phyloP scores from a whole-genome alignment of 2,888 invertebrate species.

The Neoitamus cyanurus region DNA sequence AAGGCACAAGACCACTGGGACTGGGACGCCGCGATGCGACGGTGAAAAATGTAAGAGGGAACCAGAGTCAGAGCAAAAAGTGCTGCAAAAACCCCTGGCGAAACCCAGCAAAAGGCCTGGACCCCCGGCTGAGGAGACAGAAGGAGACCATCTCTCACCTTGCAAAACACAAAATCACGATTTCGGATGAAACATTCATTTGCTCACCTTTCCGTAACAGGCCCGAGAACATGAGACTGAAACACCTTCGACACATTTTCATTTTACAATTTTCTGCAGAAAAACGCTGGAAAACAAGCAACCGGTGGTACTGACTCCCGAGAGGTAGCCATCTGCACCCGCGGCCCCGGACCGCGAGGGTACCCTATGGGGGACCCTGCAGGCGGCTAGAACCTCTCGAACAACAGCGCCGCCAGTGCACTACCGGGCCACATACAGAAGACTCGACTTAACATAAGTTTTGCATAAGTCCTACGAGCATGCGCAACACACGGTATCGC shows the following conservation, averaged over 20 bases:
- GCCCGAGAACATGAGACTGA: conserved; percentile 51
- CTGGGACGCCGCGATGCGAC: not conserved
- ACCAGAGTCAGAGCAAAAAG: not conserved
- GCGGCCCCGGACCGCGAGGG: not conserved
- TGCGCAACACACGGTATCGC: conserved; percentile 51
- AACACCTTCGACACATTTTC: conserved; percentile 47
- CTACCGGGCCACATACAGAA: conserved; percentile 23
- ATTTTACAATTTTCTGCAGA: conserved; percentile 41
- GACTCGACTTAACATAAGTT: conserved; percentile 47
- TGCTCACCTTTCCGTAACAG: conserved; percentile 53
- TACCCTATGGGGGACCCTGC: conserved; percentile 13
- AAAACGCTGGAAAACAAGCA: conserved; percentile 31
- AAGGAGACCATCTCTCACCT: conserved; percentile 48
- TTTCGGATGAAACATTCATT: conserved; percentile 52
- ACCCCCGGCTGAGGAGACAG: conserved; percentile 41
- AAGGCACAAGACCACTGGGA: not conserved
- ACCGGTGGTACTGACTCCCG: conserved; percentile 10
- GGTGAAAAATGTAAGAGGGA: not conserved
- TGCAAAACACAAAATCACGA: conserved; percentile 53
- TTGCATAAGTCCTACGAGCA: conserved; percentile 50
- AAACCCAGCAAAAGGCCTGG: not conserved
- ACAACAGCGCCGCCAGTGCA: not conserved
- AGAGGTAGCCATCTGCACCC: not conserved
- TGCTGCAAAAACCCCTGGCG: not conserved
- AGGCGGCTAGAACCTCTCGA: conserved; percentile 2